A percentile compares a stretch with the other conserved stretches of the same genome.
Evolutionary conservation across 2,888 invertebrate species (phyloP).

Genomic region (Xestia c-nigrum): DNA sequence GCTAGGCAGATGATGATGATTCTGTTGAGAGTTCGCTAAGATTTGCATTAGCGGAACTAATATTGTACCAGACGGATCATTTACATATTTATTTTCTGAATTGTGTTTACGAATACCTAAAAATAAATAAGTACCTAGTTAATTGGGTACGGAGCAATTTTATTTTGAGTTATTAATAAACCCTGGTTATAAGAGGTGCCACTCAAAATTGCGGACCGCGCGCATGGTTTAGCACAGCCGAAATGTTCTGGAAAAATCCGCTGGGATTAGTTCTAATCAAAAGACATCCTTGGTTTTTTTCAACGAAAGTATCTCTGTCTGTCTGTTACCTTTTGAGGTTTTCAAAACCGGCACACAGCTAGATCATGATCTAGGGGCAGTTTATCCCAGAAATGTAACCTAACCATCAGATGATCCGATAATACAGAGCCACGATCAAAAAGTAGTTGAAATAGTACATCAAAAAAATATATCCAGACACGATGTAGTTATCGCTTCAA

Average conservation of each 20-base stretch:
- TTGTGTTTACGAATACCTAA: neutral
- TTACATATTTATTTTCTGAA: neutral
- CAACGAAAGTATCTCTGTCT: neutral
- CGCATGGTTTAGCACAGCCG: neutral
- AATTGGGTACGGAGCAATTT: neutral
- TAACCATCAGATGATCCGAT: neutral
- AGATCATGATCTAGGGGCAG: neutral
- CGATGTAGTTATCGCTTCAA: constrained; percentile 25
- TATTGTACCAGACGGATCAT: neutral
- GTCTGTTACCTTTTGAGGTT: neutral
- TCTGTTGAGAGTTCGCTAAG: neutral
- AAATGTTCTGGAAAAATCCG: neutral
- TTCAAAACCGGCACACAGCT: neutral
- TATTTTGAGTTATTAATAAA: neutral
- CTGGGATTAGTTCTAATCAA: neutral
- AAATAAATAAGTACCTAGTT: neutral
- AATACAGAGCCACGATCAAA: neutral
- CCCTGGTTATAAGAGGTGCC: neutral
- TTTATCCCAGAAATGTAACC: neutral
- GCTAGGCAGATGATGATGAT: neutral
- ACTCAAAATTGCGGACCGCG: neutral
- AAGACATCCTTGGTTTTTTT: neutral
- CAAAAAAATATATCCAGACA: neutral
- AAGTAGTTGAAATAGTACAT: neutral
- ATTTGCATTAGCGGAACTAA: constrained; percentile 5